Evolutionary conservation across 2,888 invertebrate species (phyloP), one percentile per base, ranked within the genome.

Genomic region (Notocelia uddmanniana): DNA sequence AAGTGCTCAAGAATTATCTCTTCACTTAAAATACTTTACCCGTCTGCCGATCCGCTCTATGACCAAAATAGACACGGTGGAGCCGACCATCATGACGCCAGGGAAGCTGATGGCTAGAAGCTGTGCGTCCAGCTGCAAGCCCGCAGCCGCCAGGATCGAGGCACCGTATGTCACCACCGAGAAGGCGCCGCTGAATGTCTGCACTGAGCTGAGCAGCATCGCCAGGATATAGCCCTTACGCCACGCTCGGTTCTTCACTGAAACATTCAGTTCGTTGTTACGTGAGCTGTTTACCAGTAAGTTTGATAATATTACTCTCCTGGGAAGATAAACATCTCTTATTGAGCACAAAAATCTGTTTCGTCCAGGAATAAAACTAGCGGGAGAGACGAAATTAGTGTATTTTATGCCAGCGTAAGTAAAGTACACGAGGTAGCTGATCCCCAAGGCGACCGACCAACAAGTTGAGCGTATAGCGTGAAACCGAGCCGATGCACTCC

Each of bases 181-280:
- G 66, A 81, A 83, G 1, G 78, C 75, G 10, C 86, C 88, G 71
- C 83, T 84, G 19, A 76, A 59, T 0, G 78, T 83, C 15, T 83
- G 84, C 0, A 69, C 72, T 0, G 78, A 5, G 54, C 82, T 76
- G 1, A 82, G 55, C 2, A 78, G 19, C 1, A 75, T 59, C 75
- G 84, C 81, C 3, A 82, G 73, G 0, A 80, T 9, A 18, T 84
- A 81, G 0, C 81, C 85, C 31, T 77, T 81, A 2, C 86, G 79
- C 88, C 88, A 87, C 0, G 80, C 77, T 37, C 77, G 81, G 54
- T 84, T 77, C 73, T 80, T 82, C 18, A 86, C 87, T 88, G 75
- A 21, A 83, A 82, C 13, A 45, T 26, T 18, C 23, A 1, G 11
- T n/a, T n/a, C n/a, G n/a, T n/a, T n/a, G n/a, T n/a, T n/a, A n/a